Percentiles rank a stretch among this genome's conserved stretches.
phyloP scores from a whole-genome alignment of 1,140 invertebrate species.

The Aricia agestis region DNA sequence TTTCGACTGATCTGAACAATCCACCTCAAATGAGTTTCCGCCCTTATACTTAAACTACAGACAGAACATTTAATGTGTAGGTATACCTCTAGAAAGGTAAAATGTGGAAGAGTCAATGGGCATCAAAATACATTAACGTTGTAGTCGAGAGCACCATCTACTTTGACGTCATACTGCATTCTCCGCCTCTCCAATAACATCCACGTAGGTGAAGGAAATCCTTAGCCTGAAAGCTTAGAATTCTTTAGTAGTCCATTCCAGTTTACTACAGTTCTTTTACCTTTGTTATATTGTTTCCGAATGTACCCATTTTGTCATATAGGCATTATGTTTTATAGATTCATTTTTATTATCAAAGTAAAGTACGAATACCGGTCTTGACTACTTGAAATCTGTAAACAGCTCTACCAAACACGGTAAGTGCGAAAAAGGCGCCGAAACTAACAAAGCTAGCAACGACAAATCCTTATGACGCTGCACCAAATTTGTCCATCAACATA shows the following conservation, averaged over 20 bases:
- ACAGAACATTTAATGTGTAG: neutral
- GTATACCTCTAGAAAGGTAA: neutral
- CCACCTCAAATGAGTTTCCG: too few species aligned
- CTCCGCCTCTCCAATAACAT: neutral
- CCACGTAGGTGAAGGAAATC: neutral
- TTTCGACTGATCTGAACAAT: too few species aligned
- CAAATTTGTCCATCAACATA: neutral
- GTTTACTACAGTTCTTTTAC: neutral
- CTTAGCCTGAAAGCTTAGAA: neutral
- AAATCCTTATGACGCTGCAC: constrained; percentile 1
- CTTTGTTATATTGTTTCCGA: neutral
- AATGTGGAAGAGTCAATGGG: neutral
- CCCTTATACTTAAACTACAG: too few species aligned
- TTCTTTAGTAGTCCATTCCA: neutral
- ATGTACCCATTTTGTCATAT: too few species aligned
- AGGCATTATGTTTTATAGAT: too few species aligned
- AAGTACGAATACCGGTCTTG: too few species aligned
- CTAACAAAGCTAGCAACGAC: neutral
- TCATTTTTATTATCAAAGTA: too few species aligned
- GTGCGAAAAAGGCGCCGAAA: neutral
- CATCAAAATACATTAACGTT: neutral
- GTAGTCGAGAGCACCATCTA: neutral
- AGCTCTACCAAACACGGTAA: too few species aligned
- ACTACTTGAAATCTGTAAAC: too few species aligned
- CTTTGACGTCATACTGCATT: neutral